phyloP scores from a whole-genome alignment of 2,888 invertebrate genomes.

The Drosophila meridionalis region DNA sequence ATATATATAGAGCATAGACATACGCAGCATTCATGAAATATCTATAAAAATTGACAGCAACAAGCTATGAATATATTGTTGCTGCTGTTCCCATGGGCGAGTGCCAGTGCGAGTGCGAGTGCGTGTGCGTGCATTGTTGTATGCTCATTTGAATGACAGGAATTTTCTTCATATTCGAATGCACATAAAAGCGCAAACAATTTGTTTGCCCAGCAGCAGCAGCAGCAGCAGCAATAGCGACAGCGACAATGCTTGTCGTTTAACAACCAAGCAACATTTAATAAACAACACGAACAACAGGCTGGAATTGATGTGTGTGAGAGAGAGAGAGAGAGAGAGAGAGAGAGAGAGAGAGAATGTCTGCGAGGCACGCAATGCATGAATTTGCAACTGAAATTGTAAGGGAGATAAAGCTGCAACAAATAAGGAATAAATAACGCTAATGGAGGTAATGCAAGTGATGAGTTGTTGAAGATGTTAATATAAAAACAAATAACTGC shows the following conservation, averaged over 20 bases:
- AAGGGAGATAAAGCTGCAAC: neutral
- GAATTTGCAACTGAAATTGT: neutral
- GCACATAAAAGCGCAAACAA: slow-evolving; percentile 50
- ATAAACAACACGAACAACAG: slow-evolving; percentile 42
- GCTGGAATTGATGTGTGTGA: neutral
- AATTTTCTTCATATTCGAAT: slow-evolving; percentile 43
- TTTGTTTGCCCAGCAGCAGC: slow-evolving; percentile 48
- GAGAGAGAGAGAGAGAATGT: slow-evolving; percentile 10
- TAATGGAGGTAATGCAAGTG: neutral
- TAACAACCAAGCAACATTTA: slow-evolving; percentile 63
- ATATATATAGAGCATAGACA: slow-evolving; percentile 54
- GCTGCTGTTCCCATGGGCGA: slow-evolving; percentile 23
- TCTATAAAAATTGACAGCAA: slow-evolving; percentile 21
- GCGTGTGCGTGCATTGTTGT: slow-evolving; percentile 65
- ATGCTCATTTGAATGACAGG: slow-evolving; percentile 69
- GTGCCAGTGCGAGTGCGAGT: slow-evolving; percentile 40
- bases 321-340: slow-evolving; percentile 1
- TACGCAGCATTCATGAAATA: slow-evolving; percentile 15
- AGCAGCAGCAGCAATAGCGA: slow-evolving; percentile 7
- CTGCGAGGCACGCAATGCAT: slow-evolving; percentile 42
- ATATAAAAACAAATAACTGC: too few relatives aligned
- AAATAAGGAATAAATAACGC: neutral
- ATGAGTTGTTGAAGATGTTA: neutral
- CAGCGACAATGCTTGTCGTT: slow-evolving; percentile 41
- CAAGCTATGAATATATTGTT: slow-evolving; percentile 17